Evolutionary conservation across 1,140 invertebrate species (phyloP).

Genomic region (Sarcophaga peregrina): DNA sequence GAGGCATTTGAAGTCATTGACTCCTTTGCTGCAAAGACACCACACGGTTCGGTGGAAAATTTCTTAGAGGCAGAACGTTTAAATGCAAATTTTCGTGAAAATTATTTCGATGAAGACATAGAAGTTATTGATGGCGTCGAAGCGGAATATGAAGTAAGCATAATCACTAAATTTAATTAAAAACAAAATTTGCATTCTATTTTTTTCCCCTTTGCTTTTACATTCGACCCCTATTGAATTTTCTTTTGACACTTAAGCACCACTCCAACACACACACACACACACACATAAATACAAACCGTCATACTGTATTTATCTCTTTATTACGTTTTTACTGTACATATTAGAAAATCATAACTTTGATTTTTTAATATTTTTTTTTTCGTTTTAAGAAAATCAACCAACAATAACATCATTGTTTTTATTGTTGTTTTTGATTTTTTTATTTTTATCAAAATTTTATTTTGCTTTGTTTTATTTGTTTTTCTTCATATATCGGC

Average conservation of each 20-base stretch:
- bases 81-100: conserved; percentile 30
- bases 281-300: too few relatives aligned
- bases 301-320: too few relatives aligned
- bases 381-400: background rate
- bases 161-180: too few relatives aligned
- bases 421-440: too few relatives aligned
- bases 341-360: background rate
- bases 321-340: too few relatives aligned
- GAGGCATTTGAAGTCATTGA: conserved; percentile 49
- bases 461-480: conserved; percentile 3
- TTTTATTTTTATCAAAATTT: background rate
- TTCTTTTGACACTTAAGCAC: too few relatives aligned
- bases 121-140: conserved; percentile 56
- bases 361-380: background rate
- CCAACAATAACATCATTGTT: background rate
- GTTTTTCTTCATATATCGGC: conserved; percentile 13
- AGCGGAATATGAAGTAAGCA: conserved; percentile 50
- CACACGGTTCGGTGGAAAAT: conserved; percentile 42
- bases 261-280: too few relatives aligned
- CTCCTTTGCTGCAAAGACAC: conserved; percentile 43
- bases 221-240: too few relatives aligned
- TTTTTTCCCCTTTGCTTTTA: too few relatives aligned
- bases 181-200: too few relatives aligned
- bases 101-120: conserved; percentile 47
- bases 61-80: conserved; percentile 26